These are phyloP conservation scores for Atlantisia rogersi DNA, from an alignment of 2,113 vertebrate genomes.

Conservation along the genomic window DNA sequence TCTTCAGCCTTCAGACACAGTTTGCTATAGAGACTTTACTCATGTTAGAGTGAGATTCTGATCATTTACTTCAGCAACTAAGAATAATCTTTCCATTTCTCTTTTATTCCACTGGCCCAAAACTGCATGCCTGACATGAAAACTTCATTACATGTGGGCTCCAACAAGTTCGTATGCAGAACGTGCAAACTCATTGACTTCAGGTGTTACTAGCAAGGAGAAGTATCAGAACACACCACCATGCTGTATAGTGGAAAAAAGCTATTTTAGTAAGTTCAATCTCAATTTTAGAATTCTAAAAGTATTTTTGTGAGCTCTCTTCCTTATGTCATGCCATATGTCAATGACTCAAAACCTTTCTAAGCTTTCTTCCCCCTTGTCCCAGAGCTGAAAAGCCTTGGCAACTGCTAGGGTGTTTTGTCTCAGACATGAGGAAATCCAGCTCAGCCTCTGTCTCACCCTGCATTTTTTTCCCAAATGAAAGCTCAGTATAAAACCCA, in stretches of 20 bases:
- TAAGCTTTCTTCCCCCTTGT: background rate
- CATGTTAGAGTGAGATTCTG: background rate
- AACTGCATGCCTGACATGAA: background rate
- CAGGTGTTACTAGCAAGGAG: background rate
- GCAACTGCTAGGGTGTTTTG: background rate
- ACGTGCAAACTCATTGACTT: background rate
- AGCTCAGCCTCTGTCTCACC: background rate
- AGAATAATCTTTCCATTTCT: background rate
- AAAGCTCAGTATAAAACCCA: rapidly evolving
- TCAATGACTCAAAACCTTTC: background rate
- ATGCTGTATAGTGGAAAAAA: background rate
- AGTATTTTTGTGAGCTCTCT: background rate
- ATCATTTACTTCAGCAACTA: background rate
- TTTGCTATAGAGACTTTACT: background rate
- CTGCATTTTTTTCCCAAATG: background rate
- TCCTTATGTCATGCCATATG: background rate
- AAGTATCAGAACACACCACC: background rate
- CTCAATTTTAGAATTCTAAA: background rate
- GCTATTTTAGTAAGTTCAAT: background rate
- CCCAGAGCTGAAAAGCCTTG: background rate
- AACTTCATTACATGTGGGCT: background rate
- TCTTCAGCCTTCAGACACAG: background rate
- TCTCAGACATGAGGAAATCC: background rate
- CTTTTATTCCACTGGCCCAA: background rate
- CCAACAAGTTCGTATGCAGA: background rate